Base-by-base conservation (phyloP, 53 echinoderm and acorn worm species). In the Arbacia lixula region DNA sequence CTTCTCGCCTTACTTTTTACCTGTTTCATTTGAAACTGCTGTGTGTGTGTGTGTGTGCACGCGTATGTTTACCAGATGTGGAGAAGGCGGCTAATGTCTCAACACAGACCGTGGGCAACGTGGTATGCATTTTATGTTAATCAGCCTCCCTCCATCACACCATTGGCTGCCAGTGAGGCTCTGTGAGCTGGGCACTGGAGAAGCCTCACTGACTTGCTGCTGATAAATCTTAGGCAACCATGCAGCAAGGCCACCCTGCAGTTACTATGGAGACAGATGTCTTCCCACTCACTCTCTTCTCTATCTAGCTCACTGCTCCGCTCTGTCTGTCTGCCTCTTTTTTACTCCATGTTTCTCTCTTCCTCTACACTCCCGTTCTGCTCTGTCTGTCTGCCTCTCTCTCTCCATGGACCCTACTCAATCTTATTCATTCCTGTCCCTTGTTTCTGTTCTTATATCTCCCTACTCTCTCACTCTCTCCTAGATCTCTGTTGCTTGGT, bases 151-250 rank as follows among this genome's bases (percentile, higher is more conserved):
- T n/a, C n/a, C n/a, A 49, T 28, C 31, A 81, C 62, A 61, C 63
- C 82, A 81, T 81, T 81, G 82, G 82, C 33, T 62, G 78, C 50
- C 52, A 52, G 34, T n/a, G n/a, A n/a, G n/a, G n/a, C n/a, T n/a
- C n/a, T n/a, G n/a, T n/a, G n/a, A n/a, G n/a, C n/a, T n/a, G n/a
- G n/a, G n/a, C n/a, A n/a, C n/a, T n/a, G n/a, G n/a, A n/a, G n/a
- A n/a, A n/a, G 57, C 12, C 43, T 3, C 2, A 46, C 19, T 27
- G 39, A 34, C 72, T 60, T 26, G 36, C 46, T 81, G 49, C 63
- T 46, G 82, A 81, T 81, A 31, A 81, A 81, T 81, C 64, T 31
- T 64, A 81, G 63, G 82, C 82, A 81, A 81, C 82, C 63, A 63
- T 32, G 82, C 63, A 46, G 52, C 82, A 63, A 81, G 82, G 64